Evolutionary conservation across 2,113 vertebrate genomes (phyloP).

Genomic region (Myotis lucifugus): DNA sequence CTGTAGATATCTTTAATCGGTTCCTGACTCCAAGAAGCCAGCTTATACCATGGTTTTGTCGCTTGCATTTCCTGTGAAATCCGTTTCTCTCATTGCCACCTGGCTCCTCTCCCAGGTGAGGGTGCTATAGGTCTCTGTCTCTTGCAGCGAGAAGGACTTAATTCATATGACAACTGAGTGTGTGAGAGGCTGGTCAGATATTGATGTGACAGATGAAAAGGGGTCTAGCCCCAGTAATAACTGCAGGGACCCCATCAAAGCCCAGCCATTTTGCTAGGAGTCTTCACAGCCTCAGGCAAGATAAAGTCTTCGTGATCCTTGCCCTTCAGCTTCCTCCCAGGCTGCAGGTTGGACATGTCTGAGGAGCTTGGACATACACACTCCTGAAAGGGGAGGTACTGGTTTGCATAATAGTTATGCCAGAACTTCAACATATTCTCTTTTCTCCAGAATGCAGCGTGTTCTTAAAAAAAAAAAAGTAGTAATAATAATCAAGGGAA

Average conservation of each 20-base stretch:
- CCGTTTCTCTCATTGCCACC: not conserved
- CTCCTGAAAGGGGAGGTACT: not conserved
- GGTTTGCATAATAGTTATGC: slow-evolving; percentile 1
- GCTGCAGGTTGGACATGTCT: not conserved
- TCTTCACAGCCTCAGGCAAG: not conserved
- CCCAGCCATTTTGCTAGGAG: not conserved
- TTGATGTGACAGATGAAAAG: not conserved
- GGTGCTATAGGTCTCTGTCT: not conserved
- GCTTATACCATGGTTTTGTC: not conserved
- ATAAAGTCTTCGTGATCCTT: not conserved
- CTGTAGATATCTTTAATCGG: not conserved
- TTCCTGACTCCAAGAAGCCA: not conserved
- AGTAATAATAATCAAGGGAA: slow-evolving; percentile 20
- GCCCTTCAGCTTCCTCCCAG: not conserved
- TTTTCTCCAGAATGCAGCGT: slow-evolving; percentile 39
- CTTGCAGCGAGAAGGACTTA: not conserved
- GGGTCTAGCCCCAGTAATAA: not conserved
- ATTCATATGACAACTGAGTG: not conserved
- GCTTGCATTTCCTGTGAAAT: not conserved
- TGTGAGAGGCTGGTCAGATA: not conserved
- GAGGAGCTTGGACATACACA: not conserved
- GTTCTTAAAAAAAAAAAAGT: not conserved
- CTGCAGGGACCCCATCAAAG: not conserved
- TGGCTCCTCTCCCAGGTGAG: not conserved
- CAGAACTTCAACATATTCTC: not conserved